phyloP scores from a whole-genome alignment of 2,888 invertebrate species.

The Fragum whitleyi region DNA sequence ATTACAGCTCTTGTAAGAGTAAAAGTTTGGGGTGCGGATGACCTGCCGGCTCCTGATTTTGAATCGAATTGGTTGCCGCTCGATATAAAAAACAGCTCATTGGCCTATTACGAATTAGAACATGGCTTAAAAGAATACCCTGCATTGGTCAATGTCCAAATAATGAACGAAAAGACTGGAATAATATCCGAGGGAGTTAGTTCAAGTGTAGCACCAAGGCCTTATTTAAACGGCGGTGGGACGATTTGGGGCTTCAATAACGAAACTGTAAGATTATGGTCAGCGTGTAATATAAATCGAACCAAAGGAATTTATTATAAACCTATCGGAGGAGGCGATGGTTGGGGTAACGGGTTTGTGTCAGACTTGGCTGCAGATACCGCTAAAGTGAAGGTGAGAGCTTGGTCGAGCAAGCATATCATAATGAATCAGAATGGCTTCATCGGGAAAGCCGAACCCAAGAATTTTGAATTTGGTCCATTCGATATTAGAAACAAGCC shows the following conservation, averaged over 20 bases:
- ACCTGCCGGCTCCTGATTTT: slow-evolving; percentile 33
- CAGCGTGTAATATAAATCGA: not conserved
- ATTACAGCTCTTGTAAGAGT: slow-evolving; percentile 30
- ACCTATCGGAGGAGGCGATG: slow-evolving; percentile 23
- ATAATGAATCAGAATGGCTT: not conserved
- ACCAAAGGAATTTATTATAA: not conserved
- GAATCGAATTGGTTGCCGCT: slow-evolving; percentile 34
- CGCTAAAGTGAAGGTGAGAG: not conserved
- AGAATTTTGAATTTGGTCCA: not conserved
- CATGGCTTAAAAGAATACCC: slow-evolving; percentile 37
- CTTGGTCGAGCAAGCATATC: not conserved
- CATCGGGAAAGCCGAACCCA: not conserved
- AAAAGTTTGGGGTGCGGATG: slow-evolving; percentile 34
- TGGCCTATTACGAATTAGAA: slow-evolving; percentile 31
- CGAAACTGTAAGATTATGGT: slow-evolving; percentile 42
- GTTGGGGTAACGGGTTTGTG: slow-evolving; percentile 20
- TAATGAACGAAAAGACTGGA: not conserved
- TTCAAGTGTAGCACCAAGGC: not conserved
- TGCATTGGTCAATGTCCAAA: slow-evolving; percentile 35
- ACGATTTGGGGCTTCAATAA: slow-evolving; percentile 38
- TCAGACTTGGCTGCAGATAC: not conserved
- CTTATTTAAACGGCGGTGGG: slow-evolving; percentile 31
- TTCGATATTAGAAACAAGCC: not conserved
- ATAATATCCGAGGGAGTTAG: slow-evolving; percentile 46
- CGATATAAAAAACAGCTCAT: slow-evolving; percentile 16